Percentiles rank a stretch among this genome's conserved stretches.
Conservation (phyloP, 1,140 invertebrate species). For the Cotesia typhae region DNA sequence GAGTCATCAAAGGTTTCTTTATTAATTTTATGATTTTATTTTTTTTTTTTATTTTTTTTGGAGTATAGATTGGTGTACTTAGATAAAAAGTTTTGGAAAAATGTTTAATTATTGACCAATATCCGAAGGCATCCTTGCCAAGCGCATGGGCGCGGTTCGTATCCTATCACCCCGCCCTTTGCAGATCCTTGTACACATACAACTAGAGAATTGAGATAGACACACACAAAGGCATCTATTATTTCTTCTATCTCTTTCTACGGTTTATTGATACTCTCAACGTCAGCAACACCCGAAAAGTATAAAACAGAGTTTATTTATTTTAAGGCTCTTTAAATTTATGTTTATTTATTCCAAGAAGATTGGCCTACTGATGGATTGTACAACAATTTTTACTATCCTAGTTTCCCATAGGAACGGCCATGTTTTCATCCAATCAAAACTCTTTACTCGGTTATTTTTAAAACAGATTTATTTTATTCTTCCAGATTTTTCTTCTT, state of each 20-base stretch:
- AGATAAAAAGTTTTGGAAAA: background rate
- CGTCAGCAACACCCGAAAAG: constrained; percentile 7
- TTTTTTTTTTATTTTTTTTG: too few species aligned
- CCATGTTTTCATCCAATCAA: constrained; percentile 24
- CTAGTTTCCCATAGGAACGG: constrained; percentile 34
- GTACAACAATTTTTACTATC: background rate
- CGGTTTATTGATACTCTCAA: constrained; percentile 18
- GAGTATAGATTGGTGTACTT: too few species aligned
- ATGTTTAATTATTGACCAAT: constrained; percentile 49
- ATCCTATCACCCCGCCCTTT: constrained; percentile 46
- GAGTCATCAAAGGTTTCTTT: too few species aligned
- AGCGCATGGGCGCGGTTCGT: constrained; percentile 57
- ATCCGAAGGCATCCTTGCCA: constrained; percentile 40
- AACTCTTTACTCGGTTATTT: background rate
- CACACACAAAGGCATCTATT: constrained; percentile 1
- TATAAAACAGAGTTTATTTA: background rate
- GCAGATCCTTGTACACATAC: constrained; percentile 25
- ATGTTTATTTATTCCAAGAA: background rate
- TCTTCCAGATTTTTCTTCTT: background rate
- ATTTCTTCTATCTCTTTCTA: constrained; percentile 27
- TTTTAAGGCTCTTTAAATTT: background rate
- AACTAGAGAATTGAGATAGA: background rate
- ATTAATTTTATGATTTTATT: too few species aligned
- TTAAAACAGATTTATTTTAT: background rate
- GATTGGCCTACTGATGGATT: constrained; percentile 23